Percentiles rank a stretch among this genome's conserved stretches.
These are phyloP conservation scores for Buteo buteo DNA, from an alignment of 2,113 vertebrate genomes.

Conservation along the genomic window DNA sequence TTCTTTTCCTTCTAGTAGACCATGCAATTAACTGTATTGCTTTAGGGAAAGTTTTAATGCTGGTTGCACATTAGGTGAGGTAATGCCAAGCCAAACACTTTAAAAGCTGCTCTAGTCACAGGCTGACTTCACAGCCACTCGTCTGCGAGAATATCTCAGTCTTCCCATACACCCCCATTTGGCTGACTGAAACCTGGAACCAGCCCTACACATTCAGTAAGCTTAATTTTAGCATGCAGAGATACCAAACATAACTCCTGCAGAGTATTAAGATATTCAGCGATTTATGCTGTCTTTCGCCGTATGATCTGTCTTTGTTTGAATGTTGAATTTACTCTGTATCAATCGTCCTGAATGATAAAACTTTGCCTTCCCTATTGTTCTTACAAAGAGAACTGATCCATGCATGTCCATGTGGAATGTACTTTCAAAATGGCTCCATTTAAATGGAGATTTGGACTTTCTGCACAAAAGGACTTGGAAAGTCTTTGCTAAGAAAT, in stretches of 20 bases:
- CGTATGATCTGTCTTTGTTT: background rate
- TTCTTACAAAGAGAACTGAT: background rate
- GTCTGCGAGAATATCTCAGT: background rate
- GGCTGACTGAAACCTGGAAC: slow-evolving; percentile 34
- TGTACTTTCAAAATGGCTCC: background rate
- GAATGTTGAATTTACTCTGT: background rate
- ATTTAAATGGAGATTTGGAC: background rate
- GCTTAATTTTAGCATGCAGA: background rate
- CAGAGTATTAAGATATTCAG: background rate
- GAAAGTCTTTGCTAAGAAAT: background rate
- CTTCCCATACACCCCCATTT: background rate
- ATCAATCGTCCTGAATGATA: background rate
- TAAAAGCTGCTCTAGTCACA: slow-evolving; percentile 21
- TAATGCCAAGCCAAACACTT: slow-evolving; percentile 49
- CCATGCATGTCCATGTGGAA: background rate
- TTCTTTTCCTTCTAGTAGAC: slow-evolving; percentile 6
- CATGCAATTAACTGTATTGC: slow-evolving; percentile 36
- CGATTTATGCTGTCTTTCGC: background rate
- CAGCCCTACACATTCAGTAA: background rate
- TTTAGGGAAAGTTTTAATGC: slow-evolving; percentile 45
- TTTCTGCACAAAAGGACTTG: background rate
- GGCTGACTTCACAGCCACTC: slow-evolving; percentile 8
- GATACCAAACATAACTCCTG: background rate
- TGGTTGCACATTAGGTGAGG: background rate
- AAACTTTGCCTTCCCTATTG: background rate